A percentile compares a stretch with the other conserved stretches of the same genome.
These are phyloP conservation scores for Synanthedon formicaeformis DNA, from an alignment of 2,888 invertebrate genomes.

Conservation along the genomic window DNA sequence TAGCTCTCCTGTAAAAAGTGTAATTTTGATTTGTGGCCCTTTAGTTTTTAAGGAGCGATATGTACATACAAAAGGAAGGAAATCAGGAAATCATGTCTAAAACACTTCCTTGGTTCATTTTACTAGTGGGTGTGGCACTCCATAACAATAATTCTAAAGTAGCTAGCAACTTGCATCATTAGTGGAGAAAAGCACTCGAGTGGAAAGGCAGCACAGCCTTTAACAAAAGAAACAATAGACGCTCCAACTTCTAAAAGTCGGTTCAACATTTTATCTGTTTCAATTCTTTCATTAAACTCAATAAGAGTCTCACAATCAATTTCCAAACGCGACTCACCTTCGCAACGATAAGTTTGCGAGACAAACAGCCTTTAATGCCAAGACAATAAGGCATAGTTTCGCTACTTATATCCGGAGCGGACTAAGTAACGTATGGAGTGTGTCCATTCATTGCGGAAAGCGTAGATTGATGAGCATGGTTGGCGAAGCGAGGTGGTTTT, in stretches of 20 bases:
- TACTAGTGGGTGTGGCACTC: background rate
- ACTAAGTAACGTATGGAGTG: conserved; percentile 31
- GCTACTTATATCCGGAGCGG: background rate
- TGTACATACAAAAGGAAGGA: no score
- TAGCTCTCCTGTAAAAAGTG: no score
- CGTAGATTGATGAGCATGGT: conserved; percentile 63
- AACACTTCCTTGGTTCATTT: no score
- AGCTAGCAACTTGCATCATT: background rate
- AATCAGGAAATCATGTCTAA: no score
- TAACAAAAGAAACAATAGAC: background rate
- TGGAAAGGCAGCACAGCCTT: background rate
- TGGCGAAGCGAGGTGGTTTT: conserved; percentile 47
- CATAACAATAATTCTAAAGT: background rate
- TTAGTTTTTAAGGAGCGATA: no score
- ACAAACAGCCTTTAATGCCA: conserved; percentile 12
- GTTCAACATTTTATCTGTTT: conserved; percentile 43
- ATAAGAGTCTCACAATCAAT: conserved; percentile 64
- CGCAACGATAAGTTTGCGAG: conserved; percentile 16
- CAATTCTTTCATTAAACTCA: conserved; percentile 60
- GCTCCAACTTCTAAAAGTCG: background rate
- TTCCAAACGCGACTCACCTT: conserved; percentile 40
- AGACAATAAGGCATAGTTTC: conserved; percentile 17
- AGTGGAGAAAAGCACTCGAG: background rate
- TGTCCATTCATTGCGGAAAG: conserved; percentile 64
- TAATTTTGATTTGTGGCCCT: no score